Evolutionary conservation across 1,140 invertebrate species (phyloP).

Genomic region (Drosophila nebulosa): DNA sequence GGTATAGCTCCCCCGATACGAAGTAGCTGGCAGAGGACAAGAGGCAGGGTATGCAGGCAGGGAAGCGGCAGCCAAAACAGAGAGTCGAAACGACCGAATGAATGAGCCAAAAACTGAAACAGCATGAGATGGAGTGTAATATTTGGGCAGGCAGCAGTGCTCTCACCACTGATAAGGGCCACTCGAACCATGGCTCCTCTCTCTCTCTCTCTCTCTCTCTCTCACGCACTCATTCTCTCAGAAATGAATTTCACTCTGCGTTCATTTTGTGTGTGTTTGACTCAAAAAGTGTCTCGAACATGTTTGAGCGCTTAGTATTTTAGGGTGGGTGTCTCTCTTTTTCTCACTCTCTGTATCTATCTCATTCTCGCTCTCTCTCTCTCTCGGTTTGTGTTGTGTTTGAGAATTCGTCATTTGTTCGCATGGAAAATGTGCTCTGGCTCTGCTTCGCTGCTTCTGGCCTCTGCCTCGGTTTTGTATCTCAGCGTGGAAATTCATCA

Average conservation of each 20-base stretch:
- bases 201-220: slow-evolving; percentile 9
- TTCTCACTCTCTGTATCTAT: not conserved
- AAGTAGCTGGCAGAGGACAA: not conserved
- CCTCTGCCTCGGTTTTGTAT: not conserved
- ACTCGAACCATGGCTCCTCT: slow-evolving; percentile 6
- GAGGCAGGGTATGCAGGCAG: slow-evolving; percentile 24
- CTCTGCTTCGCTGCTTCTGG: slow-evolving; percentile 5
- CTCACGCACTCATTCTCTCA: not conserved
- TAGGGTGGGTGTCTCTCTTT: slow-evolving; percentile 22
- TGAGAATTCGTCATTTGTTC: slow-evolving; percentile 59
- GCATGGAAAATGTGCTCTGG: slow-evolving; percentile 51
- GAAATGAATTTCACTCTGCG: slow-evolving; percentile 9
- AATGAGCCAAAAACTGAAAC: slow-evolving; percentile 55
- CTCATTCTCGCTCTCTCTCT: not conserved
- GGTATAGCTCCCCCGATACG: slow-evolving; percentile 42
- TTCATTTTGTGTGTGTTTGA: slow-evolving; percentile 12
- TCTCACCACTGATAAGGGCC: slow-evolving; percentile 13
- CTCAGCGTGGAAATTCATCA: slow-evolving; percentile 70
- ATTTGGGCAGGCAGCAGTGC: not conserved
- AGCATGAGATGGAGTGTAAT: slow-evolving; percentile 26
- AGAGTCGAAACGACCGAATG: slow-evolving; percentile 50
- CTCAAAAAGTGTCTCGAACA: slow-evolving; percentile 15
- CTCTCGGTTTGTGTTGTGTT: not conserved
- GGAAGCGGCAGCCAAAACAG: slow-evolving; percentile 65
- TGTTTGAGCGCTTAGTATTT: slow-evolving; percentile 25